Evolutionary conservation across 2,888 invertebrate species (phyloP), one percentile per base, ranked within the genome.

Genomic region (Microdon myrmicae): DNA sequence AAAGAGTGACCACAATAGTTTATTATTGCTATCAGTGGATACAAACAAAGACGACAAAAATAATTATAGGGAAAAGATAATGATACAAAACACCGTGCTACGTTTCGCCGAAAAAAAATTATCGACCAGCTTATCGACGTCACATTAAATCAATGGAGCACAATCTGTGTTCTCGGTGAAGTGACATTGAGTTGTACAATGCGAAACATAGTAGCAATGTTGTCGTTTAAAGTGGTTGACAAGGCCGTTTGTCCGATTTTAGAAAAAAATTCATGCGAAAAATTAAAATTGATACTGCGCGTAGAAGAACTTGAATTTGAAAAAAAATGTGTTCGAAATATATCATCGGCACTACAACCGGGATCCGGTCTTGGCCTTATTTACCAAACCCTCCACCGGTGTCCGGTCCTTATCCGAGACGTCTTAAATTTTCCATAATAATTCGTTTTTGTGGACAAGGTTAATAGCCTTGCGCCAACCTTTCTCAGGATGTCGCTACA

Each of bases 21-120:
- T 64, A 23, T 38, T 59, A 25, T 64, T 59, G n/a, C 37, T 64
- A 3, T 43, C 41, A 12, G 26, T 58, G 3, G 28, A 31, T 19
- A 66, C 67, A 61, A 61, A 67, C 19, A 64, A 47, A 59, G 44
- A 51, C 14, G 41, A 54, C 6, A 38, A 45, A 2, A 51, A 41
- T 10, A 56, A 56, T 19, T 66, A 43, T 32, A 54, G 51, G 32
- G 53, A 58, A 67, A 44, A 61, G 19, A 56, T 60, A 19, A 32
- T 16, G 3, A 51, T 61, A 1, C 45, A 66, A 38, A 34, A 49
- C 20, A 68, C 51, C 61, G 39, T 58, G 58, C 25, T 54, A 67
- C 23, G 48, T 67, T 2, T 32, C 59, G 29, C 58, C 41, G 12
- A 25, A 29, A 34, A n/a, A 66, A 19, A 22, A 8, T 47, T 20